Base-by-base conservation (phyloP, 2,888 invertebrate species). In the Smittia sp. region DNA sequence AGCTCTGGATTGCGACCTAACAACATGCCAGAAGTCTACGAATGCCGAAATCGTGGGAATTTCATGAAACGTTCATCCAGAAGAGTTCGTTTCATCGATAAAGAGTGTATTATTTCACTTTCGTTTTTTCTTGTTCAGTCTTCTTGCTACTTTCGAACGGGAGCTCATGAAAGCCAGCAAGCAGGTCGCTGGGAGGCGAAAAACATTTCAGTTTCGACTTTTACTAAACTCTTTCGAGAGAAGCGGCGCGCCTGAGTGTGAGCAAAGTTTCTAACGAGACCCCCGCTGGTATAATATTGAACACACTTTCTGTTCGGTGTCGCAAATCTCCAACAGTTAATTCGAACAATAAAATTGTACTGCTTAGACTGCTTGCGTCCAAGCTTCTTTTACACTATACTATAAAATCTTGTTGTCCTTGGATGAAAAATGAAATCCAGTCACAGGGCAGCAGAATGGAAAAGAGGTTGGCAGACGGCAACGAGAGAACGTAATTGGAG, bases 61-160 rank as follows among this genome's bases (percentile, higher is more conserved):
- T 22, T 39, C 39, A 41, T 67, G 39, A 41, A 66, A 65, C 11
- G 13, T 39, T 52, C 52, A 58, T 58, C 20, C 58, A 18, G n/a
- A 58, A 58, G 18, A 58, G 7, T 1, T 9, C 58, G 58, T 13
- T 18, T 18, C 7, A 7, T 7, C 52, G n/a, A 52, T 18, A 13
- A 62, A 24, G 27, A 65, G 6, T 65, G 15, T 65, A 13, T 65
- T 27, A 52, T 52, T 52, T 69, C 69, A 69, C 69, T 69, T 69
- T 69, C 69, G 69, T 69, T 69, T 69, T 69, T 69, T 69, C 69
- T 69, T 69, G 69, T 69, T 69, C 54, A 69, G 54, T 69, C 69
- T 54, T 69, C 54, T 69, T 69, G 69, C 69, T 69, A 69, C 69
- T 69, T 69, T 15, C 1, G 1, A 69, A 11, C 27, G 54, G 18